phyloP scores from a whole-genome alignment of 2,113 vertebrate species.

The Phylloscopus trochiloides region DNA sequence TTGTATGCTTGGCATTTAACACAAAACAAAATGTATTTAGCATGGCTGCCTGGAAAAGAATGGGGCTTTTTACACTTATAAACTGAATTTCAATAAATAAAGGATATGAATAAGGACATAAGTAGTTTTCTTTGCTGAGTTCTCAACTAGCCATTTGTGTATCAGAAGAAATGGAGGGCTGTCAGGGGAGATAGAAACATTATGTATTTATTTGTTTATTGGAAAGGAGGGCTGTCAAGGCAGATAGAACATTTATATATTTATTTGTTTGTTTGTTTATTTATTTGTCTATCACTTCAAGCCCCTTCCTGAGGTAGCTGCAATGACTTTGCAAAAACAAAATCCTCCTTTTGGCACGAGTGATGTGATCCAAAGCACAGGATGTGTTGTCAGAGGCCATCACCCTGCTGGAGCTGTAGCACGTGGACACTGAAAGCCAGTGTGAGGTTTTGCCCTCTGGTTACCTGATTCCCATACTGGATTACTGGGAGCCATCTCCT shows the following conservation, averaged over 20 bases:
- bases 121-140: background rate
- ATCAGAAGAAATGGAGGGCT: background rate
- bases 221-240: background rate
- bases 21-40: background rate
- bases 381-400: background rate
- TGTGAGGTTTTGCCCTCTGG: background rate
- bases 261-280: background rate
- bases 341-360: background rate
- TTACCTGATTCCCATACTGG: background rate
- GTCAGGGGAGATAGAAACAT: background rate
- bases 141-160: background rate
- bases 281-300: background rate
- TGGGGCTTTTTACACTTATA: background rate
- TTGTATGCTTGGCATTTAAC: background rate
- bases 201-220: background rate
- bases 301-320: background rate
- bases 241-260: background rate
- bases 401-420: background rate
- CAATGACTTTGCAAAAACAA: background rate
- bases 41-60: background rate
- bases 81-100: background rate
- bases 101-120: background rate
- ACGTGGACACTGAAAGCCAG: background rate
- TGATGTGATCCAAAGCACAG: background rate
- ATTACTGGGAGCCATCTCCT: background rate